Conservation (phyloP, 2,113 vertebrate genomes). For the Scatophagus argus region DNA sequence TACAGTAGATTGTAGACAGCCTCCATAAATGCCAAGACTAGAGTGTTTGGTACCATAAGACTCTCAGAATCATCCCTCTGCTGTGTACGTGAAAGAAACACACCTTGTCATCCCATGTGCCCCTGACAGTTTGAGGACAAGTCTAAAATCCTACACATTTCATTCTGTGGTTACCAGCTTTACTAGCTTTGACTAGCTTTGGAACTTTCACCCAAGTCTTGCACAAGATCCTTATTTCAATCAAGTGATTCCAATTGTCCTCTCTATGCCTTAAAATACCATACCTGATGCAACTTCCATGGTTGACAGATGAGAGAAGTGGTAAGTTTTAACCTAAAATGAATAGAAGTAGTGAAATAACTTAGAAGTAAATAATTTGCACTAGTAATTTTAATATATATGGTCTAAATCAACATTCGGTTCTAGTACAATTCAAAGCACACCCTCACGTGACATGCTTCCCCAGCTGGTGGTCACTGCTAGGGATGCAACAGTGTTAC, state of each 20-base stretch:
- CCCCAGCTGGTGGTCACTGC: too few species aligned
- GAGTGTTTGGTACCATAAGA: neutral
- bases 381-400: neutral
- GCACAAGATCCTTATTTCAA: neutral
- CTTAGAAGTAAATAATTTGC: neutral
- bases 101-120: neutral
- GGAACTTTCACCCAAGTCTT: neutral
- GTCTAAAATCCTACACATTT: neutral
- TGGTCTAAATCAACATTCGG: neutral
- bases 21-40: neutral
- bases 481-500: too few species aligned
- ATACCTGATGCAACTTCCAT: neutral
- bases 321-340: slow-evolving; percentile 67
- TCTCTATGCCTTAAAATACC: slow-evolving; percentile 18
- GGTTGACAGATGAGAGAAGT: slow-evolving; percentile 71
- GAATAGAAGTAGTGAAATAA: neutral
- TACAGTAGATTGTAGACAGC: slow-evolving; percentile 18
- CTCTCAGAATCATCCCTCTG: neutral
- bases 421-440: too few species aligned
- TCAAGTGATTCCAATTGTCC: slow-evolving; percentile 5
- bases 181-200: too few species aligned
- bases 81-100: neutral
- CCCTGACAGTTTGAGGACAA: neutral
- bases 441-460: too few species aligned
- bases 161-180: neutral